These are phyloP conservation scores for Galeopterus variegatus DNA, from an alignment of 2,113 vertebrate genomes.

Conservation along the genomic window DNA sequence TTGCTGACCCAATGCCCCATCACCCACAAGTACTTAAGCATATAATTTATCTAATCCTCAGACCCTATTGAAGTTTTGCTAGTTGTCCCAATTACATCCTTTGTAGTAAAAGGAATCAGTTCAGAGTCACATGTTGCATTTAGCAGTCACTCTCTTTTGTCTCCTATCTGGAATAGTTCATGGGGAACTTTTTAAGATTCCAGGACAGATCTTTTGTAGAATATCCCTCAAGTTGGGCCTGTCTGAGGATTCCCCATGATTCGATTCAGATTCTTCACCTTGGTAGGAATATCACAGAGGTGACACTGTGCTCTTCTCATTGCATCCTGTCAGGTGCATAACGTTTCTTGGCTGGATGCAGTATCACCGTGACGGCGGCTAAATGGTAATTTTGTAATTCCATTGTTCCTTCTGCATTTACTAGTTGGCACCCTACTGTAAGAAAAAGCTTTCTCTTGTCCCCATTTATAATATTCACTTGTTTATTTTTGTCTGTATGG, in stretches of 20 bases:
- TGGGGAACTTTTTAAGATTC: neutral
- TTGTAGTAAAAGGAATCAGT: neutral
- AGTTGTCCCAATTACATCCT: neutral
- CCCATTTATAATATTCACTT: neutral
- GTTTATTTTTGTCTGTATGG: neutral
- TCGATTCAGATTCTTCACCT: neutral
- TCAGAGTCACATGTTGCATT: neutral
- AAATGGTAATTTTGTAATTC: neutral
- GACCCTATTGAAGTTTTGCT: neutral
- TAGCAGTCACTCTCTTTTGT: neutral
- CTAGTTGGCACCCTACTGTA: neutral
- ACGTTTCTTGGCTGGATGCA: neutral
- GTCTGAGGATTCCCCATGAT: accelerated
- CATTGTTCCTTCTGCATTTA: neutral
- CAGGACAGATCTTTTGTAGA: neutral
- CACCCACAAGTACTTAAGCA: neutral
- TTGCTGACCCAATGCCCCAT: neutral
- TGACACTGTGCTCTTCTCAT: neutral
- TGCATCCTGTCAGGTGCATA: accelerated
- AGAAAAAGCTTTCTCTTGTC: neutral
- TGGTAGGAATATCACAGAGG: neutral
- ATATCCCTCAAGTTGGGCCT: neutral
- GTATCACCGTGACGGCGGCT: neutral
- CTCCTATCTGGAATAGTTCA: neutral
- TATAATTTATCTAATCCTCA: neutral